A percentile compares a stretch with the other conserved stretches of the same genome.
These are phyloP conservation scores for Ranitomeya imitator DNA, from an alignment of 2,113 vertebrate genomes.

Conservation along the genomic window DNA sequence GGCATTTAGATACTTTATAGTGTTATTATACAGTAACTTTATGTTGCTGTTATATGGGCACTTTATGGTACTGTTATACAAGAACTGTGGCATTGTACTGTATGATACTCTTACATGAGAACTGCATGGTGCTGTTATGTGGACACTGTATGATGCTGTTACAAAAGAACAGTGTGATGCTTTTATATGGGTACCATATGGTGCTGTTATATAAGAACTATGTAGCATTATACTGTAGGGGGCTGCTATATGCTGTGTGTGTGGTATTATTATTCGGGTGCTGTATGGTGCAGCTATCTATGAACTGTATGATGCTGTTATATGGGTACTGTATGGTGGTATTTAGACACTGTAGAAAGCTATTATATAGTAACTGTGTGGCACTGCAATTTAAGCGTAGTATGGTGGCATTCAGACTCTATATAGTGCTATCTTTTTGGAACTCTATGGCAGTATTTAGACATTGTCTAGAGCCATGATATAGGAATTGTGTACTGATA, in stretches of 20 bases:
- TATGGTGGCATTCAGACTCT: not conserved
- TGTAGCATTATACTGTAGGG: not conserved
- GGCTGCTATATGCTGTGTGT: too few relatives aligned
- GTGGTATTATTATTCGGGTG: not conserved
- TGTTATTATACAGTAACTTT: not conserved
- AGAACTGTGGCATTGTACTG: not conserved
- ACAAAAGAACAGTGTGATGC: not conserved
- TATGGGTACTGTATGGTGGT: not conserved
- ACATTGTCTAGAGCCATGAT: not conserved
- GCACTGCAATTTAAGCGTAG: not conserved
- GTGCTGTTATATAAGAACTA: not conserved
- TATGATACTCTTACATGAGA: not conserved
- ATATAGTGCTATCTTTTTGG: not conserved
- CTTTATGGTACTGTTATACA: not conserved
- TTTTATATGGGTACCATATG: not conserved
- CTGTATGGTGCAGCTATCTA: not conserved
- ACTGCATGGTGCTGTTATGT: not conserved
- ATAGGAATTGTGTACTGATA: too few relatives aligned
- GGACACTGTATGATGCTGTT: not conserved
- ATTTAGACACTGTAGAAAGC: not conserved
- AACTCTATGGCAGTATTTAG: not conserved
- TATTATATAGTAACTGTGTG: not conserved
- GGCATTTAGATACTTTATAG: not conserved
- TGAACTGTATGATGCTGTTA: not conserved
- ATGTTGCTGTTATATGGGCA: not conserved